Conservation (phyloP, 2,888 invertebrate species). For the Hartigia nigra region DNA sequence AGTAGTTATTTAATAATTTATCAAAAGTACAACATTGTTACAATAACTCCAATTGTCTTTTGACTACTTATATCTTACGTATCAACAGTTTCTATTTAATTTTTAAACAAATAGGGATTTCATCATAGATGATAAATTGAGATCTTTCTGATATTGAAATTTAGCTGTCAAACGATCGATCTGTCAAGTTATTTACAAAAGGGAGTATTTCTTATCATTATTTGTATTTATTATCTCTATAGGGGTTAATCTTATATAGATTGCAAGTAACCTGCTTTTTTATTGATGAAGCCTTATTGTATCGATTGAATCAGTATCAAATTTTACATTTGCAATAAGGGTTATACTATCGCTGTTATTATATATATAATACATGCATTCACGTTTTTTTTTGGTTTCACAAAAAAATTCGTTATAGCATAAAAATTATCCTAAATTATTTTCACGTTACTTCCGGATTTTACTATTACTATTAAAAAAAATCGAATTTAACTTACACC, state of each 20-base stretch:
- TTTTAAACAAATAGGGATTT: background rate
- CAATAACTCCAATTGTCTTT: background rate
- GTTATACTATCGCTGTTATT: background rate
- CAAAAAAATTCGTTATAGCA: background rate
- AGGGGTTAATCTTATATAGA: background rate
- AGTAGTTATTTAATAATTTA: background rate
- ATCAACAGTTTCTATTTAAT: background rate
- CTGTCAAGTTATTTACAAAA: background rate
- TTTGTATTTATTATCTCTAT: background rate
- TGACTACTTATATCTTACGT: background rate
- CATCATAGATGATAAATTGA: background rate
- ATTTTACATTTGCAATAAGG: background rate
- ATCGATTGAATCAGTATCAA: background rate
- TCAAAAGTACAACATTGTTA: background rate
- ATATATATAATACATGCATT: background rate
- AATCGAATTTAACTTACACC: background rate
- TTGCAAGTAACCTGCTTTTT: too few relatives aligned
- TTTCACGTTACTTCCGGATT: background rate
- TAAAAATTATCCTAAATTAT: background rate
- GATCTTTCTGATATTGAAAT: background rate
- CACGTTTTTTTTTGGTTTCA: background rate
- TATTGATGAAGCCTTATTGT: too few relatives aligned
- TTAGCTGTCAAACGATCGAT: background rate
- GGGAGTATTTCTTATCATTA: background rate
- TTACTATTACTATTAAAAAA: background rate